Evolutionary conservation across 2,888 invertebrate species (phyloP), one percentile per base, ranked within the genome.

Genomic region (Spisula solida): DNA sequence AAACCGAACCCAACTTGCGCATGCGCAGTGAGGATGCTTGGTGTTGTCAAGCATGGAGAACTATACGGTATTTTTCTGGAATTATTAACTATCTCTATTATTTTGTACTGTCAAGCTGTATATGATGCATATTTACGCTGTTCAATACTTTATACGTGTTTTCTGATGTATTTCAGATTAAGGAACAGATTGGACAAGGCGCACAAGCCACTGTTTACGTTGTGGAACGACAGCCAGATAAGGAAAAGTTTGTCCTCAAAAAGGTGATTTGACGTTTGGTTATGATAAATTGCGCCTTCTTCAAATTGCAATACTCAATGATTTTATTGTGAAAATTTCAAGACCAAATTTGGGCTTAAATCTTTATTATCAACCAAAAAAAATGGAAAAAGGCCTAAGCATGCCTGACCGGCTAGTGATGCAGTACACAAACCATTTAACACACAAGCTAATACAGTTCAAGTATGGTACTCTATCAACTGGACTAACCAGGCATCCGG

Each of bases 11-110:
- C 31, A 75, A 75, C 14, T 78, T 66, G 56, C 93, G 93, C 95
- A 94, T 93, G 95, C 94, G 95, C 92, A 93, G 18, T 84, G 14
- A n/a, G 81, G 88, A 88, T 90, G 95, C 95, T 94, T 94, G 92
- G 92, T 93, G 95, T 95, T 95, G 95, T 94, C 94, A 95, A 94
- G 95, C 90, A 95, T 95, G 95, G 95, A 95, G 94, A 94, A 94
- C 93, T 94, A 92, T 92, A 93, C 92, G 87, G 94, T 95, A 92
- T 90, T 84, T 80, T 82, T 70, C 16, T 12, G 1, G 66, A 85
- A 56, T 82, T 81, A 81, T 31, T 12, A 41, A 55, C 16, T 56
- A 0, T 29, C 29, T 55, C 14, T 14, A 29, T 55, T 48, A 31
- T 48, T 31, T 16, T 51, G 48, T 18, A 41, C 8, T 86, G 86